Evolutionary conservation across 1,140 invertebrate species (phyloP), one percentile per base, ranked within the genome.

Genomic region (Bombus superbus): DNA sequence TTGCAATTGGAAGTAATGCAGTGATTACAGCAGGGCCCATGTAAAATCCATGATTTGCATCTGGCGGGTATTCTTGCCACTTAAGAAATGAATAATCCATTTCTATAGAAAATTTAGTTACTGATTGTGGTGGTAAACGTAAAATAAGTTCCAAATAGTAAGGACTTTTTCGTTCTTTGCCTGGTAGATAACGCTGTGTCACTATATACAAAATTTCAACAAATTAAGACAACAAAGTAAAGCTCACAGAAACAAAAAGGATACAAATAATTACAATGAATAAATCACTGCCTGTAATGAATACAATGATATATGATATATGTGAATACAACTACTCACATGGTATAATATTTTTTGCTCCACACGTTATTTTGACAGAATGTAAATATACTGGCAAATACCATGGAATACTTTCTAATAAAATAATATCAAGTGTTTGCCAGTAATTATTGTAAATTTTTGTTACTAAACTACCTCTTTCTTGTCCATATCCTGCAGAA

Each of bases 41-140:
- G 92, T 99, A 99, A 95, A 99, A 99, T 1, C 99, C 99, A 95
- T 99, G 99, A 96, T 99, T 99, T 5, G 99, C 99, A 97, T 99
- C 99, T 4, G 99, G 99, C 62, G 99, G 99, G 96, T 99, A 99
- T 95, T 99, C 99, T 92, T 99, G 98, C 99, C 99, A 99, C 95
- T 99, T 99, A 2, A 99, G 96, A 93, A 99, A 98, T 40, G 98
- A 97, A 95, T 98, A 98, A 94, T 99, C 98, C 95, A 99, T 99
- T 90, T 99, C 97, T 81, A 99, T 96, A 22, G 97, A 98, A 72
- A 99, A 96, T 86, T 97, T 97, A 5, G 98, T 98, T 1, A 97
- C 96, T 1, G 98, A 98, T 86, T 97, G 96, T 0, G 98, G 96
- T 28, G 98, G 98, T 82, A 99, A 94, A 86, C 95, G 96, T 47